Conservation (phyloP, 1,140 invertebrate genomes). For the Dryas iulia region DNA sequence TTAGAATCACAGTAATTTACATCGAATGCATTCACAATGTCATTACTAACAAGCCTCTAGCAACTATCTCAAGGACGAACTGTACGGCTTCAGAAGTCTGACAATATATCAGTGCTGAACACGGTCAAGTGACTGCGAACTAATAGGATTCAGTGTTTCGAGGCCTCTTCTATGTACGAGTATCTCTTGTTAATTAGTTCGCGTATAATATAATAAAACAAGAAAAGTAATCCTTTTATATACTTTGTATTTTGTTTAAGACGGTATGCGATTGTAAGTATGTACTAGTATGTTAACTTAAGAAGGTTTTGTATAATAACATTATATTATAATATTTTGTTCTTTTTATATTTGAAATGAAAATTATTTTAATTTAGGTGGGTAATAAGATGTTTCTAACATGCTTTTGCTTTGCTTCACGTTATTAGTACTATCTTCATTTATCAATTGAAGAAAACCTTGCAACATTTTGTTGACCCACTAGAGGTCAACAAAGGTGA, state of each 20-base stretch:
- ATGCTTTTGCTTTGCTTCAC: no score
- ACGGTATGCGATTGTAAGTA: background rate
- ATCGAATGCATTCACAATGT: background rate
- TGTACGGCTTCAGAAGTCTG: constrained; percentile 15
- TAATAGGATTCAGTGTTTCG: constrained; percentile 8
- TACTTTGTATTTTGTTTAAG: background rate
- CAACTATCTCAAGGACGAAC: constrained; percentile 1
- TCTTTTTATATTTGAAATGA: no score
- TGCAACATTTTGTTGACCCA: no score
- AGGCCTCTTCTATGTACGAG: background rate
- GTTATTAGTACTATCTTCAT: no score
- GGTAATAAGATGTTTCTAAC: no score
- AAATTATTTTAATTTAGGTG: no score
- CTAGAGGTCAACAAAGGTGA: no score
- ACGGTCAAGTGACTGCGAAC: constrained; percentile 10
- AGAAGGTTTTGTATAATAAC: no score
- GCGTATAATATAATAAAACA: background rate
- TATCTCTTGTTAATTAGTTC: background rate
- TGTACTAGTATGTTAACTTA: no score
- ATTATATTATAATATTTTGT: no score
- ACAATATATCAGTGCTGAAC: constrained; percentile 11
- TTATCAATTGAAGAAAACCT: no score
- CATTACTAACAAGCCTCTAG: background rate
- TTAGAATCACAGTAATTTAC: background rate
- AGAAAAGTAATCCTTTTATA: background rate